Conservation (phyloP, 2,888 invertebrate genomes). For the Tiliacea citrago region DNA sequence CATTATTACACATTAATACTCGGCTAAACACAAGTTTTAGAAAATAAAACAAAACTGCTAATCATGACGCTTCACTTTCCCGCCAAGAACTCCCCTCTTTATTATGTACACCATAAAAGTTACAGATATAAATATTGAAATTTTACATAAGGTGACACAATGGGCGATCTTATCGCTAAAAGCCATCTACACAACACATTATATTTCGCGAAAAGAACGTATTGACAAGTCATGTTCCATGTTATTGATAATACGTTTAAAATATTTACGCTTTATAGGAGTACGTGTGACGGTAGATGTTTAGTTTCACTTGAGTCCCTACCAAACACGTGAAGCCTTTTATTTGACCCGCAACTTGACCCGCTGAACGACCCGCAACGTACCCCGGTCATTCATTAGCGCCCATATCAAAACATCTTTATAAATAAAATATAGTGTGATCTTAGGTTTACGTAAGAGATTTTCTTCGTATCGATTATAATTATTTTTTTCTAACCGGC, state of each 20-base stretch:
- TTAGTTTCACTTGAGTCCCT: slow-evolving; percentile 30
- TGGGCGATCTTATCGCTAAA: too few relatives aligned
- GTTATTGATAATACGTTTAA: slow-evolving; percentile 1
- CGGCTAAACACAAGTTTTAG: too few relatives aligned
- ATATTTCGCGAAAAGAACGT: too few relatives aligned
- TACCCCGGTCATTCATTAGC: slow-evolving; percentile 25
- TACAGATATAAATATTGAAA: too few relatives aligned
- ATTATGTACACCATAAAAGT: too few relatives aligned
- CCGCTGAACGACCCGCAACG: slow-evolving; percentile 15
- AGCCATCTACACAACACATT: too few relatives aligned
- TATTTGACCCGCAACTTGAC: slow-evolving; percentile 25
- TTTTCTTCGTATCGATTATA: neutral
- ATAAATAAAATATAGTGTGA: slow-evolving; percentile 16
- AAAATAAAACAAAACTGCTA: too few relatives aligned
- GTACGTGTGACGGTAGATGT: slow-evolving; percentile 12
- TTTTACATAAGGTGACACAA: too few relatives aligned
- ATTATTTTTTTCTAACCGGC: too few relatives aligned
- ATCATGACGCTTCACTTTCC: too few relatives aligned
- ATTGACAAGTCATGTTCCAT: neutral
- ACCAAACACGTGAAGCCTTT: slow-evolving; percentile 46
- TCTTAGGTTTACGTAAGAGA: slow-evolving; percentile 16
- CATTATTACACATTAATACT: too few relatives aligned
- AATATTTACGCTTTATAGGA: neutral
- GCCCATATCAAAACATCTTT: slow-evolving; percentile 35
- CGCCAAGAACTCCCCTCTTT: too few relatives aligned